Evolutionary conservation across 2,888 invertebrate species (phyloP).

Genomic region (Drosophila seclusa): DNA sequence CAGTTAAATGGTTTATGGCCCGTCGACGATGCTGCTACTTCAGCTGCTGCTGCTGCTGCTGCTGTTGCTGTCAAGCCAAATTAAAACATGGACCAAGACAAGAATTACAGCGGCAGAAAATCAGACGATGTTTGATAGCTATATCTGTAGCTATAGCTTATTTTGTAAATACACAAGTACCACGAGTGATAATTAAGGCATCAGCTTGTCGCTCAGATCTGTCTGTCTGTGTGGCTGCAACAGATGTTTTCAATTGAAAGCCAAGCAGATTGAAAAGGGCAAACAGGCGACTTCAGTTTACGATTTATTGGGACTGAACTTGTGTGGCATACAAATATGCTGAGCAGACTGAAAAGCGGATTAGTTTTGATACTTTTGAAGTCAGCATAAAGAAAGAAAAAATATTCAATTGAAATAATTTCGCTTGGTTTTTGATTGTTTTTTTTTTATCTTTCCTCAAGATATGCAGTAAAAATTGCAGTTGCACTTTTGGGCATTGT

Average conservation of each 20-base stretch:
- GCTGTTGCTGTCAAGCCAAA: slow-evolving; percentile 45
- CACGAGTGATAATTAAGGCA: not conserved
- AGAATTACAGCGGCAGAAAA: not conserved
- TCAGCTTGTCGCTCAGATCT: not conserved
- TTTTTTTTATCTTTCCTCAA: not conserved
- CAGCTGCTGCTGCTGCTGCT: not conserved
- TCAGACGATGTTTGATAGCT: not conserved
- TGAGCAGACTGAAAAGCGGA: not conserved
- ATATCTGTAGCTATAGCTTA: slow-evolving; percentile 1
- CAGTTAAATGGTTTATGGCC: slow-evolving; percentile 63
- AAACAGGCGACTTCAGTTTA: not conserved
- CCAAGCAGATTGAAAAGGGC: not conserved
- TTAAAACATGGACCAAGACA: slow-evolving; percentile 36
- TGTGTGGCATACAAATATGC: not conserved
- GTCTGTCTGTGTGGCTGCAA: not conserved
- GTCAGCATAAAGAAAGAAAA: not conserved
- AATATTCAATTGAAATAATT: not conserved
- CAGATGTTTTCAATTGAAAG: slow-evolving; percentile 6
- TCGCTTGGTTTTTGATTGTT: not conserved
- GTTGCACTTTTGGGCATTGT: slow-evolving; percentile 1
- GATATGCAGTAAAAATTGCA: not conserved
- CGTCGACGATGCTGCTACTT: slow-evolving; percentile 8
- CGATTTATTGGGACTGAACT: not conserved
- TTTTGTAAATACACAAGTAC: slow-evolving; percentile 21
- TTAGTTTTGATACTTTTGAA: not conserved